Evolutionary conservation across 2,797 vertebrate genomes (phyloP), one percentile per base, ranked within the genome.

Genomic region (Nasua narica): DNA sequence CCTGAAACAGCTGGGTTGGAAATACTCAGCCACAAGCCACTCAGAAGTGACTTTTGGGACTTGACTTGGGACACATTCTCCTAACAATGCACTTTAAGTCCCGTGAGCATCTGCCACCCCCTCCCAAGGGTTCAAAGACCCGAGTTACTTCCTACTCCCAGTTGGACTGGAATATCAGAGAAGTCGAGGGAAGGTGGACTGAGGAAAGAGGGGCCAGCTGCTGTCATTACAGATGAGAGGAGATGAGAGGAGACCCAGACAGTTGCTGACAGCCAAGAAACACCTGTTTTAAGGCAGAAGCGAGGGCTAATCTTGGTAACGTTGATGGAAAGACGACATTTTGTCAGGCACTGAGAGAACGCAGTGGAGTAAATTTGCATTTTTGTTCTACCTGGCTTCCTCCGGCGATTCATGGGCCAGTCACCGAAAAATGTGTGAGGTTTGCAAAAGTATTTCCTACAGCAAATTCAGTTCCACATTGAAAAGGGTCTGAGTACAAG

Each of bases 381-480:
- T 87, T 48, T 19, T 54, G 58, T 65, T 97, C 79, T 94, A 81
- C 87, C 65, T 54, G 92, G 70, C 40, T n/a, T 81, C 65, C 67
- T 95, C 87, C 72, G 62, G 90, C 72, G 52, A 72, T 56, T 95
- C 67, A 29, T 16, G 58, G 72, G 46, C 14, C 60, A 90, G 62
- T 48, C 85, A 93, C 77, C 82, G 76, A 87, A 93, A 93, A 95
- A 86, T 4, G 77, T 58, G 52, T 76, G 86, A 67, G 48, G 32
- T 77, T 97, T 93, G 74, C 50, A 35, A 69, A 93, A 96, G 62
- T 76, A 69, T 96, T 92, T 93, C 65, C 81, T 79, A 62, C 3
- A 76, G 90, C 16, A 89, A 65, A 91, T 93, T 95, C 46, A 94
- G 50, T 84, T 96, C 19, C 46, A 84, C 4, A n/a, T 56, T 65